Percentiles rank a stretch among this genome's conserved stretches.
Conservation (phyloP, 2,888 invertebrate species). For the Cyaniris semiargus region DNA sequence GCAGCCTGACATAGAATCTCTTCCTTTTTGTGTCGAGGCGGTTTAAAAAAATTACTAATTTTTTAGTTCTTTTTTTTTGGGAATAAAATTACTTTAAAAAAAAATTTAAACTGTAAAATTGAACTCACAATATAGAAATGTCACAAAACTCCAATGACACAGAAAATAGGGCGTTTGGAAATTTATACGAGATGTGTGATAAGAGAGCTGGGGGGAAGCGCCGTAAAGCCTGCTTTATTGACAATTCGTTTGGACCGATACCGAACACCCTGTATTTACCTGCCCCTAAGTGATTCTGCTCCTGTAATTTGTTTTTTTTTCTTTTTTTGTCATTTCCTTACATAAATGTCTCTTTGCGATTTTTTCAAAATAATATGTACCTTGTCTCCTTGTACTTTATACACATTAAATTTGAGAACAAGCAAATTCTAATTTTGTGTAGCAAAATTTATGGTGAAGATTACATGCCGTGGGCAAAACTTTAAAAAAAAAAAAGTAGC, state of each 20-base stretch:
- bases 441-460: no score
- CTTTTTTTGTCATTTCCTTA: not conserved
- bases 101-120: not conserved
- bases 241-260: slow-evolving; percentile 53
- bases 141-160: slow-evolving; percentile 26
- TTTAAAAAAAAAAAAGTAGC: no score
- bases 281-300: slow-evolving; percentile 8
- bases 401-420: no score
- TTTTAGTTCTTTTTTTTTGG: no score
- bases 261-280: slow-evolving; percentile 40
- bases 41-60: no score
- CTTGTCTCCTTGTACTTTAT: no score
- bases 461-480: no score
- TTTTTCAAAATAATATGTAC: no score
- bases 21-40: no score
- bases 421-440: no score
- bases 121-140: not conserved
- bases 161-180: slow-evolving; percentile 33
- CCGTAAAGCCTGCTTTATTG: slow-evolving; percentile 49
- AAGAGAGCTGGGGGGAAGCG: slow-evolving; percentile 41
- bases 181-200: slow-evolving; percentile 38
- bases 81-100: no score
- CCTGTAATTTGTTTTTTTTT: not conserved
- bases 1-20: no score
- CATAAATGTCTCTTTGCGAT: not conserved